Evolutionary conservation across 2,797 vertebrate genomes (phyloP), one percentile per base, ranked within the genome.

Genomic region (Perodicticus potto): DNA sequence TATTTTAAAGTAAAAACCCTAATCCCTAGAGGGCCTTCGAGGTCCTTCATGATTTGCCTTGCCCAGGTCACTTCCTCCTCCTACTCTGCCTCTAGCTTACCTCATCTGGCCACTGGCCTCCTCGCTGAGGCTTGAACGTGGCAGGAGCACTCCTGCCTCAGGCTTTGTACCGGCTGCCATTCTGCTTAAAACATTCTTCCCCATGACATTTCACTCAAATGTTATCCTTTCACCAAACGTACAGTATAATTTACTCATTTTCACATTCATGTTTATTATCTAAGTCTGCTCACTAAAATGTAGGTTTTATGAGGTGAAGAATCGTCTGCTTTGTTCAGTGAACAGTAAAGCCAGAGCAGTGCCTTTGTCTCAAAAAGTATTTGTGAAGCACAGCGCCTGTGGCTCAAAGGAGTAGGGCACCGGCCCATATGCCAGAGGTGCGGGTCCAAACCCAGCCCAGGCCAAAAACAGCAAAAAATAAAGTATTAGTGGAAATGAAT

Each of bases 321-420:
- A 49, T 65, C 93, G n/a, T 76, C 76, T 83, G 74, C 72, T 95
- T 86, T 73, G 16, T 91, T 93, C 45, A 84, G 32, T 72, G 37
- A 67, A 55, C n/a, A 95, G 67, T 83, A 53, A 57, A 61, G 27
- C 59, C 37, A 59, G 11, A 91, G 37, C 0, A 74, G 22, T 76
- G 40, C 45, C 45, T 59, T 17, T 6, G 70, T 53, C 73, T 85
- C 61, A 59, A 84, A 72, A 94, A 78, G 72, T 22, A 57, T 40
- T 2, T 63, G 40, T 4, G 40, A 5, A 40, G 40, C 3, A 5
- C 40, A 5, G 40, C 5, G 40, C 40, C 40, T 40, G 40, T 40
- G 40, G 40, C 40, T 40, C 40, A 40, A 40, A 40, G 40, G 40
- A 40, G 40, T 40, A 40, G 40, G 40, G 40, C 40, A 40, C 40